phyloP scores from a whole-genome alignment of 2,888 invertebrate species.

The Acanthacorydalis orientalis region DNA sequence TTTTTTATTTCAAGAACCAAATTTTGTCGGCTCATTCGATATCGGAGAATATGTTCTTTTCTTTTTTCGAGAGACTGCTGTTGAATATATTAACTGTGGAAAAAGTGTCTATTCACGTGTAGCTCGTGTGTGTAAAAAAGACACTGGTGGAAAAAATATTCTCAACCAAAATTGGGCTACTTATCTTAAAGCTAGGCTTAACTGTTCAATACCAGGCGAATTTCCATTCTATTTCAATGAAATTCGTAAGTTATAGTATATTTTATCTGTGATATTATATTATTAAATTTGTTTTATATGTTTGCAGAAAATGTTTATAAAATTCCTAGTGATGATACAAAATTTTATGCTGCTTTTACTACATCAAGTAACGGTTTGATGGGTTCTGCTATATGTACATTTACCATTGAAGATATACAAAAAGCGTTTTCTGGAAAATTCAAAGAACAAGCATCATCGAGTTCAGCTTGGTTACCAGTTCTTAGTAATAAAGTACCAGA shows the following conservation, averaged over 20 bases:
- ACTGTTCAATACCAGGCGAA: constrained; percentile 54
- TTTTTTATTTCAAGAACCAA: constrained; percentile 38
- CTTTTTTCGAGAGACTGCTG: constrained; percentile 24
- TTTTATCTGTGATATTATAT: not conserved
- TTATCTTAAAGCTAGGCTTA: constrained; percentile 47
- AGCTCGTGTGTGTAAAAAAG: constrained; percentile 54
- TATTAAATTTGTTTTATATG: not conserved
- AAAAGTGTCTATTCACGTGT: constrained; percentile 54
- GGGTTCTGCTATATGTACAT: constrained; percentile 55
- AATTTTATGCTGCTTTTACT: constrained; percentile 51
- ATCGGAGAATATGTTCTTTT: constrained; percentile 50
- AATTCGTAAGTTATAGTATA: not conserved
- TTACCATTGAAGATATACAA: constrained; percentile 45
- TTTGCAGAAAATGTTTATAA: constrained; percentile 46
- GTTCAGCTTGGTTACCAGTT: constrained; percentile 52
- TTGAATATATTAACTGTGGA: constrained; percentile 54
- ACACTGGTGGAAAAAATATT: constrained; percentile 46
- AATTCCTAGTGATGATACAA: constrained; percentile 40
- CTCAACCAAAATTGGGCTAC: constrained; percentile 51
- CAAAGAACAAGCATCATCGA: constrained; percentile 49
- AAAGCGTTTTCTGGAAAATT: constrained; percentile 49
- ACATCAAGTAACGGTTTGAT: constrained; percentile 49
- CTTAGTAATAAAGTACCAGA: constrained; percentile 42
- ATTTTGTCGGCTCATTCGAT: constrained; percentile 55
- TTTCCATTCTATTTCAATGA: constrained; percentile 44